phyloP scores from a whole-genome alignment of 2,888 invertebrate genomes.

The Temnothorax unifasciatus region DNA sequence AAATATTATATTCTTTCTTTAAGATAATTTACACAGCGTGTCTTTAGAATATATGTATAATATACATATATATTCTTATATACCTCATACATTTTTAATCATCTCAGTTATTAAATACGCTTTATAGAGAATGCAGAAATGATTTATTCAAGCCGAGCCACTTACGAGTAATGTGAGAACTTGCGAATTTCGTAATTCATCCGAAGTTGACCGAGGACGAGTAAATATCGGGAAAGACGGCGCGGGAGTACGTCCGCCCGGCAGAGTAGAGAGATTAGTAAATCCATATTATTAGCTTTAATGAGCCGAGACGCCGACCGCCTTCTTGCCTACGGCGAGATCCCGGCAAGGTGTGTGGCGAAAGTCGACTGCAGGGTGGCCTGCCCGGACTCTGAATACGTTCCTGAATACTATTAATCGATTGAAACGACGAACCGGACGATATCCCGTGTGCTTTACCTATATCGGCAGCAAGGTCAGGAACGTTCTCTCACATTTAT shows the following conservation, averaged over 20 bases:
- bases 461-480: conserved; percentile 22
- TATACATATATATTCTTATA: not conserved
- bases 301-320: conserved; percentile 82
- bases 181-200: conserved; percentile 50
- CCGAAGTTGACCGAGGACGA: conserved; percentile 25
- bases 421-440: conserved; percentile 68
- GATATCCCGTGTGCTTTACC: conserved; percentile 54
- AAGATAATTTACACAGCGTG: not conserved
- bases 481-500: not conserved
- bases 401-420: conserved; percentile 77
- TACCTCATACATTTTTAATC: not conserved
- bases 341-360: conserved; percentile 81
- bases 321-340: conserved; percentile 79
- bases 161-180: not conserved
- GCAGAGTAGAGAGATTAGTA: conserved; percentile 81
- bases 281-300: conserved; percentile 85
- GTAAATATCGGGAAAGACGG: conserved; percentile 49
- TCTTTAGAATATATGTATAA: not conserved
- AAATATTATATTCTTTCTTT: conserved; percentile 5
- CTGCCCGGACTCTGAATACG: conserved; percentile 72
- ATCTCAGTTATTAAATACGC: not conserved
- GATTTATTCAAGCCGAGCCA: not conserved
- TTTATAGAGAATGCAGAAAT: too few relatives aligned
- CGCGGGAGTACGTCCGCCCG: conserved; percentile 63
- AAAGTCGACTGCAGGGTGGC: conserved; percentile 81